A percentile compares a stretch with the other conserved stretches of the same genome.
These are phyloP conservation scores for Drosophila trapezifrons DNA, from an alignment of 1,140 invertebrate genomes.

Conservation along the genomic window DNA sequence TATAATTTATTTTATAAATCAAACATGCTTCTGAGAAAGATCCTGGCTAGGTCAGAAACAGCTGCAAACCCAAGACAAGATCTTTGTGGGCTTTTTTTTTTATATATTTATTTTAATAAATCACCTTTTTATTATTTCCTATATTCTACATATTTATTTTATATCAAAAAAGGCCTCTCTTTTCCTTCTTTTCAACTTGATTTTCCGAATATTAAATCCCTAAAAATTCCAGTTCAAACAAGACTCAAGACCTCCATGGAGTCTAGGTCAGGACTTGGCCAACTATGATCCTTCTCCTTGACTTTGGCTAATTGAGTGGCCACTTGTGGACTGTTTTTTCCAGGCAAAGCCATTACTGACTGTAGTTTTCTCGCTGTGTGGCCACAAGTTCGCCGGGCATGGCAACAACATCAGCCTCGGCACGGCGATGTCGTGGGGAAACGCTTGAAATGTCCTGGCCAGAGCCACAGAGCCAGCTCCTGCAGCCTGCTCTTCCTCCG, in stretches of 20 bases:
- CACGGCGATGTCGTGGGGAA: slow-evolving; percentile 14
- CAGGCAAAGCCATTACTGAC: not conserved
- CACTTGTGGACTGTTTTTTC: not conserved
- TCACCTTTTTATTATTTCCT: too few species aligned
- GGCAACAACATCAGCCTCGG: slow-evolving; percentile 30
- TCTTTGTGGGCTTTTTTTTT: too few species aligned
- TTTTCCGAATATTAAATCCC: too few species aligned
- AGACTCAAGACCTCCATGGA: too few species aligned
- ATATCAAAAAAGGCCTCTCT: too few species aligned
- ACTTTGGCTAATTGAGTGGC: slow-evolving; percentile 13
- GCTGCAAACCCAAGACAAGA: too few species aligned
- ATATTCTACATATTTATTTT: too few species aligned
- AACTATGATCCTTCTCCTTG: not conserved
- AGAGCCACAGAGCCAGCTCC: not conserved
- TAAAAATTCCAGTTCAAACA: not conserved
- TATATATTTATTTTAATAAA: too few species aligned
- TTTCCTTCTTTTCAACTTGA: too few species aligned
- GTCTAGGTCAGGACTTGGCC: not conserved
- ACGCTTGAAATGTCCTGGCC: slow-evolving; percentile 48
- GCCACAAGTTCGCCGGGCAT: slow-evolving; percentile 36
- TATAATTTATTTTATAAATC: too few species aligned
- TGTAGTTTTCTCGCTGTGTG: slow-evolving; percentile 14
- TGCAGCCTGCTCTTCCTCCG: not conserved
- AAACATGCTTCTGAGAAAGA: too few species aligned
- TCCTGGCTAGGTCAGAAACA: too few species aligned